Percentiles rank a stretch among this genome's conserved stretches.
Conservation (phyloP, 2,888 invertebrate species). For the Pristionchus mayeri region DNA sequence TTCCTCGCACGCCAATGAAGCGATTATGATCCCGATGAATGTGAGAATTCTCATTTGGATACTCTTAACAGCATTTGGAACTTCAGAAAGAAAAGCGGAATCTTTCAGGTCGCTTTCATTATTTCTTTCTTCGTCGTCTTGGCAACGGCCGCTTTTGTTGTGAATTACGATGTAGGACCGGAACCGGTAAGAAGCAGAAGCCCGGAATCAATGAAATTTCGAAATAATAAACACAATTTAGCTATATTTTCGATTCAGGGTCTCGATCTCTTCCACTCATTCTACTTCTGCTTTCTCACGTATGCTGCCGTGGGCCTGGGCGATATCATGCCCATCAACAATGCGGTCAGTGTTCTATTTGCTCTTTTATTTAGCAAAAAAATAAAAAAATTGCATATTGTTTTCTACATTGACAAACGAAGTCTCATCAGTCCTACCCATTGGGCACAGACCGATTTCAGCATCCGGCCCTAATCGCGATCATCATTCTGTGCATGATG, state of each 20-base stretch:
- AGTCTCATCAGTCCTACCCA: no score
- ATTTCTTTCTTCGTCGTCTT: background rate
- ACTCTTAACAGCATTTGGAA: no score
- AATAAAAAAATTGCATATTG: no score
- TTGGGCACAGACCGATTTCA: background rate
- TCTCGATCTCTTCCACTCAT: conserved; percentile 8
- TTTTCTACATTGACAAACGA: no score
- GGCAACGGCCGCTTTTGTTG: background rate
- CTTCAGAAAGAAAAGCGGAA: no score
- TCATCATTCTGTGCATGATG: background rate
- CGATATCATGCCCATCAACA: conserved; percentile 38
- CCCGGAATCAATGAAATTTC: no score
- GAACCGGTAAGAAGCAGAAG: background rate
- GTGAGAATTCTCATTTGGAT: no score
- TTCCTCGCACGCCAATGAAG: background rate
- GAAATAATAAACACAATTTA: no score
- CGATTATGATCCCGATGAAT: background rate
- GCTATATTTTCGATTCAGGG: background rate
- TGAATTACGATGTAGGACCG: background rate
- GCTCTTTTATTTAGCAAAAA: background rate
- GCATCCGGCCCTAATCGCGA: background rate
- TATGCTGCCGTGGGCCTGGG: conserved; percentile 16
- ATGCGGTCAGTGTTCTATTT: no score
- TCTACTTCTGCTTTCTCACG: conserved; percentile 37
- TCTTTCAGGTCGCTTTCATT: background rate